A percentile compares a stretch with the other conserved stretches of the same genome.
phyloP scores from a whole-genome alignment of 2,888 invertebrate species.

The Therioaphis trifolii region DNA sequence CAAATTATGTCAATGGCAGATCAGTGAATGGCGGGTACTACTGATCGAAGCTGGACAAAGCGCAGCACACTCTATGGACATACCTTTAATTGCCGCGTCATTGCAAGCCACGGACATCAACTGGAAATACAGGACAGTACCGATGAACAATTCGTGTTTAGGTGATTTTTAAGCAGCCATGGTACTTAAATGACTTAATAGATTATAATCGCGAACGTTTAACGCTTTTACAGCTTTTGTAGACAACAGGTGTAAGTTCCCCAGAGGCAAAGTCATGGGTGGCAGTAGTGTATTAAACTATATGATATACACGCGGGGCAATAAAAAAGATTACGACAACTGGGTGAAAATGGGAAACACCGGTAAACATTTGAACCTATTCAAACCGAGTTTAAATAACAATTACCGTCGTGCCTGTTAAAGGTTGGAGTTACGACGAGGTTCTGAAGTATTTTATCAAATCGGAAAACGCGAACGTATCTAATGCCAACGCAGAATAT shows the following conservation, averaged over 20 bases:
- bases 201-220: too few relatives aligned
- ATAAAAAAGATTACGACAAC: constrained; percentile 78
- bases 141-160: constrained; percentile 69
- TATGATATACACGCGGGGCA: constrained; percentile 83
- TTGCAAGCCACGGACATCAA: constrained; percentile 71
- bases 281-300: constrained; percentile 84
- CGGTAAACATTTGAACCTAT: constrained; percentile 68
- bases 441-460: constrained; percentile 84
- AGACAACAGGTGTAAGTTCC: constrained; percentile 67
- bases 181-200: too few relatives aligned
- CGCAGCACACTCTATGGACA: constrained; percentile 70
- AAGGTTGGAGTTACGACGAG: constrained; percentile 79
- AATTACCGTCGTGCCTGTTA: constrained; percentile 69
- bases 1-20: constrained; percentile 53
- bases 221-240: constrained; percentile 50
- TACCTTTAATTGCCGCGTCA: constrained; percentile 70
- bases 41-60: constrained; percentile 72
- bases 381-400: background rate
- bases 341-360: constrained; percentile 79
- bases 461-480: constrained; percentile 78
- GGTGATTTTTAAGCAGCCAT: too few relatives aligned
- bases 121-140: constrained; percentile 71
- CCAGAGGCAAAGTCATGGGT: too few relatives aligned
- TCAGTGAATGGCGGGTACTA: constrained; percentile 70
- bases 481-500: constrained; percentile 72